Conservation (phyloP, 64 coral and sea anemone genomes). For the Trachythela sp. region DNA sequence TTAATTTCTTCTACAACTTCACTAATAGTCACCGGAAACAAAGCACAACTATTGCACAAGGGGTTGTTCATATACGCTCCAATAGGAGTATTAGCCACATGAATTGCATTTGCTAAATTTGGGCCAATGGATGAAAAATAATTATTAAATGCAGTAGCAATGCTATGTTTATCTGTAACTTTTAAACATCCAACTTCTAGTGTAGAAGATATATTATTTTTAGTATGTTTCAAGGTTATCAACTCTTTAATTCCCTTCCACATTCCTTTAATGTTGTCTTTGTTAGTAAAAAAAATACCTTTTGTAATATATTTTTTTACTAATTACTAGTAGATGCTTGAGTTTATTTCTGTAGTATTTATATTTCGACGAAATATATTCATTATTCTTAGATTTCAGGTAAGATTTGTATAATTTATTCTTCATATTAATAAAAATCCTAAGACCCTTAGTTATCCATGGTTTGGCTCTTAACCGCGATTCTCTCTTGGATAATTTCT, state of each 20-base stretch:
- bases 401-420: neutral
- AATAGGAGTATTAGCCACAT: neutral
- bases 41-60: neutral
- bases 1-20: neutral
- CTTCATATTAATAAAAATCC: neutral
- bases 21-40: neutral
- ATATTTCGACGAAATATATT: neutral
- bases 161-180: neutral
- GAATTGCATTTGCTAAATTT: neutral
- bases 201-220: neutral
- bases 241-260: conserved; percentile 32
- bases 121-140: neutral
- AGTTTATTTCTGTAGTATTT: conserved; percentile 31
- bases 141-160: neutral
- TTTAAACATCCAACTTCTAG: neutral
- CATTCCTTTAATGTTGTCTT: conserved; percentile 8
- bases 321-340: neutral
- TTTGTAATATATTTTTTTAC: conserved; percentile 18
- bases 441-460: neutral
- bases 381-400: neutral
- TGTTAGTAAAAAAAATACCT: conserved; percentile 8
- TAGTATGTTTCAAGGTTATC: neutral
- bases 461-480: neutral
- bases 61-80: neutral
- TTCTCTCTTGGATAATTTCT: neutral